phyloP scores from a whole-genome alignment of 2,797 vertebrate genomes.

The Hozukius guyotensis region DNA sequence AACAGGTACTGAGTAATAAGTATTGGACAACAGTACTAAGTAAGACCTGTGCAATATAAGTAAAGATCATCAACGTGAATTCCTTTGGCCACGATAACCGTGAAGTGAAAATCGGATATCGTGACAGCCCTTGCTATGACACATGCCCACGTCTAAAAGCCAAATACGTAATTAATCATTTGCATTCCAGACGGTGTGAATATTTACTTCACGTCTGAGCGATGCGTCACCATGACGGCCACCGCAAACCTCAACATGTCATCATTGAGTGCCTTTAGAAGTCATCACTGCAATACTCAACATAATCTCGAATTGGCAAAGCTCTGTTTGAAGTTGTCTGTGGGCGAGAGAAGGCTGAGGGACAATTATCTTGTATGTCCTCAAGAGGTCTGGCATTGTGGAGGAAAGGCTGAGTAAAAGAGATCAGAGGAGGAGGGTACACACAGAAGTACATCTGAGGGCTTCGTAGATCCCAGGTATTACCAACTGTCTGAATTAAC shows the following conservation, averaged over 20 bases:
- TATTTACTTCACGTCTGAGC: constrained; percentile 62
- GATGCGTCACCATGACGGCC: constrained; percentile 62
- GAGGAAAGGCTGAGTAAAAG: constrained; percentile 70
- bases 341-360: constrained; percentile 50
- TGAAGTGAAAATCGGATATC: too few species aligned
- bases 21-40: too few species aligned
- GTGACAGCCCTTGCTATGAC: neutral
- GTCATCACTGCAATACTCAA: constrained; percentile 61
- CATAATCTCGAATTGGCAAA: constrained; percentile 64
- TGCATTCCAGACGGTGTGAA: constrained; percentile 66
- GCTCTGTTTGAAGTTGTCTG: constrained; percentile 74
- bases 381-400: constrained; percentile 73
- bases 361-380: constrained; percentile 78
- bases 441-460: constrained; percentile 78
- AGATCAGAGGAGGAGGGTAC: constrained; percentile 73
- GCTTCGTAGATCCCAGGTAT: constrained; percentile 77
- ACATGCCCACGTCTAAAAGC: constrained; percentile 1
- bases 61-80: too few species aligned
- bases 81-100: too few species aligned
- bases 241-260: constrained; percentile 64
- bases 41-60: too few species aligned
- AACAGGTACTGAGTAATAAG: too few species aligned
- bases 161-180: constrained; percentile 45
- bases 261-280: constrained; percentile 56
- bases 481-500: constrained; percentile 80